These are phyloP conservation scores for Mactromeris polynyma DNA, from an alignment of 2,888 invertebrate genomes.

Conservation along the genomic window DNA sequence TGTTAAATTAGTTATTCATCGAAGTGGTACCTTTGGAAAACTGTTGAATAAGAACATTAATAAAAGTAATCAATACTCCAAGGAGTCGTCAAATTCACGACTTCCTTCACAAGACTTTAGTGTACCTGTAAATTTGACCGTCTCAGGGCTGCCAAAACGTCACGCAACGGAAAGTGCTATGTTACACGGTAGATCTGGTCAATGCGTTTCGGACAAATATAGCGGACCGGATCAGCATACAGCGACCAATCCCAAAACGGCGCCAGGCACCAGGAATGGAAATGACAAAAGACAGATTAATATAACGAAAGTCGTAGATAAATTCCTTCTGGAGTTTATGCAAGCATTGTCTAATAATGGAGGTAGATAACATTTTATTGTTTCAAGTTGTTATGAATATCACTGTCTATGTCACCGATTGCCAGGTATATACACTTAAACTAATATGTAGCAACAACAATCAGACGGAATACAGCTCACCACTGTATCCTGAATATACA, in stretches of 20 bases:
- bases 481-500: too few species aligned
- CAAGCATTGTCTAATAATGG: neutral
- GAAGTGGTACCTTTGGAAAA: neutral
- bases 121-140: neutral
- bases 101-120: neutral
- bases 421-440: too few species aligned
- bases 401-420: too few species aligned
- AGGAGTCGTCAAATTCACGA: neutral
- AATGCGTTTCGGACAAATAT: neutral
- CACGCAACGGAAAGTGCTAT: constrained; percentile 21
- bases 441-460: too few species aligned
- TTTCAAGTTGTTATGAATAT: neutral
- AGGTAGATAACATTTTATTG: neutral
- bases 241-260: neutral
- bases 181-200: neutral
- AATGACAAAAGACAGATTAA: neutral
- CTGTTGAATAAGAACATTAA: neutral
- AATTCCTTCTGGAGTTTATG: constrained; percentile 22
- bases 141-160: neutral
- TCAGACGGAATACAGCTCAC: too few species aligned
- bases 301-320: constrained; percentile 15
- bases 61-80: neutral
- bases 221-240: neutral
- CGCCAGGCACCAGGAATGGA: neutral
- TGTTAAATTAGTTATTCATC: neutral